Evolutionary conservation across 1,140 invertebrate species (phyloP).

Genomic region (Mesaphorura yosii): DNA sequence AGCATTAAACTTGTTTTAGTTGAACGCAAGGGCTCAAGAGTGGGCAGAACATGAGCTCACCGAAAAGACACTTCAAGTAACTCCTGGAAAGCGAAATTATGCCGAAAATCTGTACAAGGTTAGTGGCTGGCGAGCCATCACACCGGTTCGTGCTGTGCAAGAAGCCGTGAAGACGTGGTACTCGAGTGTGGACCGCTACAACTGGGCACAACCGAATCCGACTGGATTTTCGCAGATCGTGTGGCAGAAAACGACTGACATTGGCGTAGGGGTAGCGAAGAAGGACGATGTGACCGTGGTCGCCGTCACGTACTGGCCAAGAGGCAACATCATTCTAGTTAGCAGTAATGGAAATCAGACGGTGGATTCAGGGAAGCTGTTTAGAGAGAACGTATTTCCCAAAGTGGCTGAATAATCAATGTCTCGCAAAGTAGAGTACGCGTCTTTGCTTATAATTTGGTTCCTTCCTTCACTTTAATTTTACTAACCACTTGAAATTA

Average conservation of each 20-base stretch:
- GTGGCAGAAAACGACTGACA: slow-evolving; percentile 15
- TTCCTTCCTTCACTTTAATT: no score
- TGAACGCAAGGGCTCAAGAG: slow-evolving; percentile 13
- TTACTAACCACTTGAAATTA: no score
- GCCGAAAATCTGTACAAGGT: slow-evolving; percentile 21
- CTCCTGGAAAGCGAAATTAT: slow-evolving; percentile 16
- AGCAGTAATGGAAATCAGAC: no score
- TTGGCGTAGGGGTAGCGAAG: slow-evolving; percentile 20
- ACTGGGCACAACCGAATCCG: slow-evolving; percentile 11
- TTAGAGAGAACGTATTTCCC: no score
- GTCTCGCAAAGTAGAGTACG: no score
- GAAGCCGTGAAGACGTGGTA: slow-evolving; percentile 21
- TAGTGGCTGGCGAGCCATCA: slow-evolving; percentile 5
- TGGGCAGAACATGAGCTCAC: slow-evolving; percentile 11
- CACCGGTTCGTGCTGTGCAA: slow-evolving; percentile 10
- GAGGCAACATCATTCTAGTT: no score
- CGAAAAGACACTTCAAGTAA: slow-evolving; percentile 10
- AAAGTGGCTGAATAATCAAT: no score
- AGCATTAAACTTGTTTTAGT: slow-evolving; percentile 1
- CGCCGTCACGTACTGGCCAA: no score
- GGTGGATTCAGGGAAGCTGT: no score
- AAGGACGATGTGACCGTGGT: no score
- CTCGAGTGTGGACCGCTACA: slow-evolving; percentile 7
- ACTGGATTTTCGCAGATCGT: slow-evolving; percentile 24
- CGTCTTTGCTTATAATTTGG: no score